Base-by-base conservation (phyloP, 2,113 vertebrate genomes). In the Mola mola region DNA sequence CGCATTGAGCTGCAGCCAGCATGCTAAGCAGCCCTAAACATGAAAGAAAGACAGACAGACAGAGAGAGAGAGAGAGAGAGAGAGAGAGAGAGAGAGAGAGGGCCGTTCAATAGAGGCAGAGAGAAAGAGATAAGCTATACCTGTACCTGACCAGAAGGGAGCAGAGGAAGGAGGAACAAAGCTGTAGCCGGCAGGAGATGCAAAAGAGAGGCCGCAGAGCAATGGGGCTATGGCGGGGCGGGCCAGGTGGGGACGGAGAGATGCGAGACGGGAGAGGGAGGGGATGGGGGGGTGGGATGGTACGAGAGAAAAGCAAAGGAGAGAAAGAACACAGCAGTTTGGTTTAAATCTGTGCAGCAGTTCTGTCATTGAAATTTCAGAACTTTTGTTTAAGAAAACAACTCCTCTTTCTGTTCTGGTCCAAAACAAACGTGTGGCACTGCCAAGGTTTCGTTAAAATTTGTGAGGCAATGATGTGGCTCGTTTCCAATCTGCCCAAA, bases 81-180 rank as follows among this genome's bases (percentile, higher is more conserved):
- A 73, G 26, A 63, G 62, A 43, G 25, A 34, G 6, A 25, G 7
- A 28, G 56, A 5, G 60, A 43, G 3, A 33, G 49, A 78, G 66
- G 48, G 74, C n/a, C n/a, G n/a, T n/a, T n/a, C n/a, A n/a, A n/a
- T n/a, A n/a, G n/a, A n/a, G 66, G 41, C 2, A 36, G 53, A 78
- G 66, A 51, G 73, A 52, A 65, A 87, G 82, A 87, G 89, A 87
- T 90, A 93, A 93, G 92, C 77, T 90, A 93, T 97, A 98, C 95
- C 96, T 95, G 96, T 98, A 99, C 97, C 96, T 98, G 97, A 99
- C 96, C 97, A 99, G 94, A 98, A 99, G 92, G 96, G 96, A 94
- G 94, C 92, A 82, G 95, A 94, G 87, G 95, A 97, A 91, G 96
- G 97, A 93, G 96, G 96, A 51, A 95, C 94, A 95, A 97, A 98